Base-by-base conservation (phyloP, 2,888 invertebrate species). In the Lasioglossum malachurum region DNA sequence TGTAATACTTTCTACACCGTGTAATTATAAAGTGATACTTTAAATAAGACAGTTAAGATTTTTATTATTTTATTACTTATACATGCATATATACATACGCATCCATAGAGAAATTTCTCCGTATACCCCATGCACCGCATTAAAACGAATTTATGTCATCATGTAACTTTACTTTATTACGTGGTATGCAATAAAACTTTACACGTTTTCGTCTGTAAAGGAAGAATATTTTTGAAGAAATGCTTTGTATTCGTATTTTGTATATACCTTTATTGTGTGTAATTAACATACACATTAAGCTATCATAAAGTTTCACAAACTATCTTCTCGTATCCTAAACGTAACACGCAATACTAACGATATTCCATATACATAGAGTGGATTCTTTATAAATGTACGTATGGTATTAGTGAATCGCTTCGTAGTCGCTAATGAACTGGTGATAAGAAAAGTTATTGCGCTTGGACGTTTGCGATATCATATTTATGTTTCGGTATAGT, bases 231-330 rank as follows among this genome's bases (percentile, higher is more conserved):
- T 69, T 69, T 38, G 8, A 38, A 69, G 38, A 23, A 69, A 38
- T 10, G 38, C 23, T 38, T 44, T 69, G 23, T 23, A 64, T 19
- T 64, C 31, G 31, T 35, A 31, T 8, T 27, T 87, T 74, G 53
- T 72, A 80, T 84, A 67, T 86, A 83, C 74, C 75, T 90, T 90
- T 90, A 90, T 90, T 90, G 84, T 89, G 84, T 89, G 80, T 90
- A 89, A n/a, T 86, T 73, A 87, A 78, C 53, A 81, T 86, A 90
- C 90, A 90, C 87, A 84, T 80, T 79, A 83, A 90, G 76, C 84
- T 86, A 87, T 82, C 76, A 75, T 80, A 46, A 86, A 79, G 64
- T 80, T 80, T 73, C 73, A 86, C 84, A 88, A 88, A 78, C 90
- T 82, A 88, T 83, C 74, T 73, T 44, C 72, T 78, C 75, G 73